These are phyloP conservation scores for Trachelus stipa DNA, from an alignment of 2,888 invertebrate species.

Conservation along the genomic window DNA sequence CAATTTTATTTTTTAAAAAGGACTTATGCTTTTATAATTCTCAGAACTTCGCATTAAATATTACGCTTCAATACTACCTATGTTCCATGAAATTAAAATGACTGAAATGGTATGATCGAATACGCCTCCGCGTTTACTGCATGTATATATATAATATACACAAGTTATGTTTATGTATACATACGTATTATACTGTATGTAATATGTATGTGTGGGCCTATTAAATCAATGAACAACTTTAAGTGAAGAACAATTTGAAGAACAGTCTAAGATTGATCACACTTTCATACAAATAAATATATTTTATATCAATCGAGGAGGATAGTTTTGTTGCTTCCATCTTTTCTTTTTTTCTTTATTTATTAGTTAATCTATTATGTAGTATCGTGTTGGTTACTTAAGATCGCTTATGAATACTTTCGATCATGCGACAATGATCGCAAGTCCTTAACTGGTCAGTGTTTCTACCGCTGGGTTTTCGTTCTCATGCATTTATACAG, in stretches of 20 bases:
- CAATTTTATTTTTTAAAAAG: background rate
- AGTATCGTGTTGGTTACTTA: no score
- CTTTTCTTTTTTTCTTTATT: background rate
- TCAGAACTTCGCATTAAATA: background rate
- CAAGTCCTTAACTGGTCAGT: background rate
- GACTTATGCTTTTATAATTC: background rate
- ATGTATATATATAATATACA: background rate
- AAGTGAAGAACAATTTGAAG: background rate
- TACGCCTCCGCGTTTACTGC: background rate
- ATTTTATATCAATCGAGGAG: constrained; percentile 13
- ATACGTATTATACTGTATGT: background rate
- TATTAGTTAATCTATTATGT: background rate
- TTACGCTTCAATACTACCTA: background rate
- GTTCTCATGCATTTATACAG: background rate
- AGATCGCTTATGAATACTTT: background rate
- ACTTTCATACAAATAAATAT: constrained; percentile 21
- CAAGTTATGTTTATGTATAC: background rate
- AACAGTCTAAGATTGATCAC: constrained; percentile 14
- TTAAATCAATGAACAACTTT: background rate
- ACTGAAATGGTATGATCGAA: background rate
- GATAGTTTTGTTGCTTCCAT: constrained; percentile 1
- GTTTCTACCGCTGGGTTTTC: background rate
- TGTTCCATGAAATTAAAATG: background rate
- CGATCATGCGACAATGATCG: background rate
- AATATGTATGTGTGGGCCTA: background rate